phyloP scores from a whole-genome alignment of 2,113 vertebrate species.

The Pelvicachromis taeniatus region DNA sequence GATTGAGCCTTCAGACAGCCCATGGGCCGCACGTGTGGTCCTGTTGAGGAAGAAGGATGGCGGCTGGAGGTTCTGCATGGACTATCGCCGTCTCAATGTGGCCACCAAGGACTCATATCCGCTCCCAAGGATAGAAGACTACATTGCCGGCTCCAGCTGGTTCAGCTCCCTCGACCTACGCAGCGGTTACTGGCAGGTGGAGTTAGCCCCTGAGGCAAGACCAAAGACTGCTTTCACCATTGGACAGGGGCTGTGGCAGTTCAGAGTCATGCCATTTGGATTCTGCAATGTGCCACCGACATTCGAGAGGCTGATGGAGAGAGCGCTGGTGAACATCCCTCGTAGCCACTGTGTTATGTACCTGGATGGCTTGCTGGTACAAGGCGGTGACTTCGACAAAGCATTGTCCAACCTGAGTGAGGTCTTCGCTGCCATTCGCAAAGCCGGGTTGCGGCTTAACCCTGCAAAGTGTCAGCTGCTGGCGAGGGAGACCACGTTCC shows the following conservation, averaged over 20 bases:
- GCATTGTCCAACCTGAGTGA: neutral
- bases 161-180: too few relatives aligned
- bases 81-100: too few relatives aligned
- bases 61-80: too few relatives aligned
- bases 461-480: neutral
- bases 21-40: too few relatives aligned
- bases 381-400: neutral
- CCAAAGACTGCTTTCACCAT: neutral
- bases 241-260: neutral
- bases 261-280: neutral
- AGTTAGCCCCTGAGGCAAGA: too few relatives aligned
- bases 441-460: neutral
- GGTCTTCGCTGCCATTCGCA: neutral
- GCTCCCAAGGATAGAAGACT: too few relatives aligned
- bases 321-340: neutral
- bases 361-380: neutral
- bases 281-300: neutral
- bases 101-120: too few relatives aligned
- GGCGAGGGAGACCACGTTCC: neutral
- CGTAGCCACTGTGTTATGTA: neutral
- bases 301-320: neutral
- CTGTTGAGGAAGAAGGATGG: too few relatives aligned
- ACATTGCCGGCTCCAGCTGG: too few relatives aligned
- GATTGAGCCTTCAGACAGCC: too few relatives aligned
- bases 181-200: too few relatives aligned